A percentile compares a stretch with the other conserved stretches of the same genome.
phyloP scores from a whole-genome alignment of 2,888 invertebrate genomes.

The Drosophila niveifrons region DNA sequence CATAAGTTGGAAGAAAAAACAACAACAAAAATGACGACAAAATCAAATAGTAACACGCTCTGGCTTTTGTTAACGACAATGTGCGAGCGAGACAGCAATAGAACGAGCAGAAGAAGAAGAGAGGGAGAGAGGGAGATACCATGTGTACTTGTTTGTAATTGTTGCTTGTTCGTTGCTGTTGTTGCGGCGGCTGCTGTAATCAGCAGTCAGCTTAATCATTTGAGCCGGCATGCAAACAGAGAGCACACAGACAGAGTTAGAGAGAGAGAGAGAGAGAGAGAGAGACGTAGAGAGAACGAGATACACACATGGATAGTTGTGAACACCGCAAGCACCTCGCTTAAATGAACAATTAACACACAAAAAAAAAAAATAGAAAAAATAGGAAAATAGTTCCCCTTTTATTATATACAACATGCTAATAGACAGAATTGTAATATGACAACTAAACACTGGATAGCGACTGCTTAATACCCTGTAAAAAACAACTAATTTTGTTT shows the following conservation, averaged over 20 bases:
- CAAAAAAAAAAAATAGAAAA: background rate
- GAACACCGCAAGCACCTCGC: background rate
- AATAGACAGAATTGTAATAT: background rate
- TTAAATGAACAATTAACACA: conserved; percentile 1
- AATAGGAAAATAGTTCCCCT: too few species aligned
- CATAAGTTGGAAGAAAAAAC: conserved; percentile 46
- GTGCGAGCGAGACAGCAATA: background rate
- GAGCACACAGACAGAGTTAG: background rate
- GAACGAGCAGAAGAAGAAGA: background rate
- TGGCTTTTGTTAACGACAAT: conserved; percentile 15
- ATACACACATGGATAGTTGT: background rate
- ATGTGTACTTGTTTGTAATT: conserved; percentile 17
- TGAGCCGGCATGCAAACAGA: conserved; percentile 39
- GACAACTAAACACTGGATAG: too few species aligned
- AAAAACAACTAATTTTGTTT: too few species aligned
- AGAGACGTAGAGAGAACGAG: too few species aligned
- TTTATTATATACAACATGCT: background rate
- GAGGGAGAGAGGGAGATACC: background rate
- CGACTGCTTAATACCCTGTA: too few species aligned
- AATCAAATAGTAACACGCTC: conserved; percentile 37
- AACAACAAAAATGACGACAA: conserved; percentile 32
- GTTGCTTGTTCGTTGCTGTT: conserved; percentile 12
- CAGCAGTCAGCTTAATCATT: conserved; percentile 43
- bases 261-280: background rate
- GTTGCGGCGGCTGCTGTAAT: conserved; percentile 56